Evolutionary conservation across 2,797 vertebrate species (phyloP), one percentile per base, ranked within the genome.

Genomic region (Ctenochaetus hawaiiensis): DNA sequence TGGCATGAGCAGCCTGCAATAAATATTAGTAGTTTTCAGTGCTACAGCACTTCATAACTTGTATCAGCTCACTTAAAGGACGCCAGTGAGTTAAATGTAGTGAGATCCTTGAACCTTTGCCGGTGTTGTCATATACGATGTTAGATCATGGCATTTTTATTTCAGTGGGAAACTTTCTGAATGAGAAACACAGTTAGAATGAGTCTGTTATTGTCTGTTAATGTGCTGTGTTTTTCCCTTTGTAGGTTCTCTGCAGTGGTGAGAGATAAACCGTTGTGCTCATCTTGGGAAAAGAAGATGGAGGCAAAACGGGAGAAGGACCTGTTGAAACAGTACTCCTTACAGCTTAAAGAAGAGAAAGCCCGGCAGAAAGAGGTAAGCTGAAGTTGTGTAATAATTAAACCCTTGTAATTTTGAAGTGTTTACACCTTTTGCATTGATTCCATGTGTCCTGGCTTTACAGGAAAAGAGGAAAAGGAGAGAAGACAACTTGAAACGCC

Each of bases 211-310:
- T 51, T n/a, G 8, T 57, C 5, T 17, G 1, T 7, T 43, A 8
- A 5, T 8, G 8, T 48, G 10, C 60, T 4, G 5, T 49, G 8
- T 18, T 49, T 22, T 18, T 65, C 26, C 52, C 43, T 41, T 39
- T 39, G 7, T 6, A 99, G 98, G 93, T 98, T 99, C 87, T 99
- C 98, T 0, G 94, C 96, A 4, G 76, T 99, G 94, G 86, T 98
- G 12, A 94, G 94, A 84, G 97, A 98, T 82, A 97, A 97, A 78
- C 95, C 95, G 0, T 78, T 99, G 68, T 94, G 84, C 45, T 87
- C 93, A 0, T 97, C 98, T 2, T 99, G 98, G 98, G 94, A 96
- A 2, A 95, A 92, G 76, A 99, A 99, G 90, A 96, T 99, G 97
- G 92, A 93, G 87, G 96, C 95, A 9, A 95, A 96, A 56, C 94